These are phyloP conservation scores for Nerophis ophidion DNA, from an alignment of 2,113 vertebrate genomes.

Conservation along the genomic window DNA sequence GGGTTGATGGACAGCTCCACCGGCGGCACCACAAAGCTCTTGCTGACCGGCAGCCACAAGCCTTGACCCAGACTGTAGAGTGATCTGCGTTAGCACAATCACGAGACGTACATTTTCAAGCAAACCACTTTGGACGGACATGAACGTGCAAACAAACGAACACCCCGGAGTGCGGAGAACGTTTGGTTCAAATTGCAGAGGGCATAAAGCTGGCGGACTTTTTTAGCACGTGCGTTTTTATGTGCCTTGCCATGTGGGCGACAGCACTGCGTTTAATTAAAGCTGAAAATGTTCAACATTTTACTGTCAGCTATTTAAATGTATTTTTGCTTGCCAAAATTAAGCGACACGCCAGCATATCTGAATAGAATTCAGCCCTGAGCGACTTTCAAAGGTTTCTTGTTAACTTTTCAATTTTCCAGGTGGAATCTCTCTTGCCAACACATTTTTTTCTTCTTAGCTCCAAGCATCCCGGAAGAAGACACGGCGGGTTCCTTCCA, in stretches of 20 bases:
- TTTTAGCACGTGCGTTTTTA: conserved; percentile 8
- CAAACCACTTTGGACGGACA: neutral
- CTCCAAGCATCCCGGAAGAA: neutral
- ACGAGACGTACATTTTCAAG: conserved; percentile 26
- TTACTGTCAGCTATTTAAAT: neutral
- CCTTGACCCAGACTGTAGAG: conserved; percentile 97
- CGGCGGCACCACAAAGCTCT: conserved; percentile 95
- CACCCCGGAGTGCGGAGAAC: neutral
- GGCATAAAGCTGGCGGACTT: conserved; percentile 23
- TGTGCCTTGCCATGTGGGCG: conserved; percentile 16
- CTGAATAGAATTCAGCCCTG: conserved; percentile 1
- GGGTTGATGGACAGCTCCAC: conserved; percentile 97
- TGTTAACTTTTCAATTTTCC: neutral
- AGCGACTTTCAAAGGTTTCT: conserved; percentile 1
- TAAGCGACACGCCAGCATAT: neutral
- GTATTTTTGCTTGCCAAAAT: conserved; percentile 5
- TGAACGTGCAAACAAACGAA: neutral
- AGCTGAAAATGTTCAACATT: conserved; percentile 1
- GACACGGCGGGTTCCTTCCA: conserved; percentile 3
- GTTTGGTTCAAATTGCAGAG: neutral
- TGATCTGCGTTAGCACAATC: conserved; percentile 75
- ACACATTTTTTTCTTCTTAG: neutral
- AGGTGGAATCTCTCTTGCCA: neutral
- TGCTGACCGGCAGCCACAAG: conserved; percentile 96
- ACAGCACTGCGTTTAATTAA: neutral